Percentiles rank a stretch among this genome's conserved stretches.
Conservation (phyloP, 2,113 vertebrate species). For the Gnathonemus longibarbis region DNA sequence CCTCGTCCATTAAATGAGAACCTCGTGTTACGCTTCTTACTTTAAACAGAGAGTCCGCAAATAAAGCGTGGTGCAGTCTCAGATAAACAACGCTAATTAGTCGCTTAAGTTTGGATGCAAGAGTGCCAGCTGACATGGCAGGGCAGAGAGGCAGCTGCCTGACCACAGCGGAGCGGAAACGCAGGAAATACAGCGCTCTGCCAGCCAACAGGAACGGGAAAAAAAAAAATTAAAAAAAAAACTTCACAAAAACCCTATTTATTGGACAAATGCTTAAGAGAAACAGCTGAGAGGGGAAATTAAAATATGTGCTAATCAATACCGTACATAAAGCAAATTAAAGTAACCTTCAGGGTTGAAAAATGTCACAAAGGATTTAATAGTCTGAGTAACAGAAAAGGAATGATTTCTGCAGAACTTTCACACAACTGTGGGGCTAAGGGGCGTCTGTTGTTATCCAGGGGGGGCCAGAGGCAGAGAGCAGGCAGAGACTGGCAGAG, state of each 20-base stretch:
- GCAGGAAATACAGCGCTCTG: not conserved
- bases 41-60: constrained; percentile 32
- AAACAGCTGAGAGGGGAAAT: not conserved
- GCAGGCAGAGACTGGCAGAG: too few relatives aligned
- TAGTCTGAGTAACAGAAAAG: not conserved
- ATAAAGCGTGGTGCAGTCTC: constrained; percentile 29
- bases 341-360: not conserved
- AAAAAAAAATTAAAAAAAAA: not conserved
- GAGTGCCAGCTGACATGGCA: not conserved
- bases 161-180: not conserved
- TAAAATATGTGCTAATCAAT: not conserved
- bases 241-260: not conserved
- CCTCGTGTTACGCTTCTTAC: constrained; percentile 18
- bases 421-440: not conserved
- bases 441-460: not conserved
- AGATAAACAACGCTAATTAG: constrained; percentile 35
- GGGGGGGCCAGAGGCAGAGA: not conserved
- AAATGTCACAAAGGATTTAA: not conserved
- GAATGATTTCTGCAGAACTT: not conserved
- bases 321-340: not conserved
- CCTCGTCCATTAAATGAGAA: constrained; percentile 22
- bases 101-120: constrained; percentile 11
- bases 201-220: not conserved
- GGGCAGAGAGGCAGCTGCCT: not conserved
- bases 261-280: not conserved